Evolutionary conservation across 2,113 vertebrate genomes (phyloP), one percentile per base, ranked within the genome.

Genomic region (Heliornis fulica): DNA sequence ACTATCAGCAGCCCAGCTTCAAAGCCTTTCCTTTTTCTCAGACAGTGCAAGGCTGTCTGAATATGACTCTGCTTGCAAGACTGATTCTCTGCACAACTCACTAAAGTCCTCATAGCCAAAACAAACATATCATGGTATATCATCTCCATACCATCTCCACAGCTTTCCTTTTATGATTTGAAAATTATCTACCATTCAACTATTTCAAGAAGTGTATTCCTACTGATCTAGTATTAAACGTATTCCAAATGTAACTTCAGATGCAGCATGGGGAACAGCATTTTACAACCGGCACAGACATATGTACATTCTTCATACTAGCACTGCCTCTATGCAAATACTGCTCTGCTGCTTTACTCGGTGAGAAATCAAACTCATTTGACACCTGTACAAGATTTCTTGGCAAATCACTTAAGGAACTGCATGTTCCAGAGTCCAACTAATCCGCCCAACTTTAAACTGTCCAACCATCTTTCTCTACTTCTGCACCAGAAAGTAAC

Each of bases 41-140:
- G 68, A 48, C 3, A 6, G 50, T n/a, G 36, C 41, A 86, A 53
- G 36, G 91, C 74, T 14, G 11, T 17, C 28, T 90, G n/a, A 65
- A 69, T 9, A 72, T 11, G 14, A 75, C 23, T 22, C n/a, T n/a
- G 71, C 19, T 1, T 60, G 66, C 7, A 22, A 40, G 64, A 89
- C 17, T 40, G 34, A 83, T 59, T 50, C 34, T 70, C 46, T 50
- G 38, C 54, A 68, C 31, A 83, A 82, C 23, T 76, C 61, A 51
- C 19, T 20, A 45, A 83, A 75, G 20, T 51, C 38, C 17, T 50
- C 11, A 18, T 3, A 79, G 36, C 13, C 41, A 50, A 86, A 89
- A 72, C 12, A 20, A 77, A 41, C 4, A 51, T 5, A 57, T 1
- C 0, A 0, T 14, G 25, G 36, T 21, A 79, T 25, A 85, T 50